Evolutionary conservation across 2,797 vertebrate genomes (phyloP).

Genomic region (Scolopax rusticola): DNA sequence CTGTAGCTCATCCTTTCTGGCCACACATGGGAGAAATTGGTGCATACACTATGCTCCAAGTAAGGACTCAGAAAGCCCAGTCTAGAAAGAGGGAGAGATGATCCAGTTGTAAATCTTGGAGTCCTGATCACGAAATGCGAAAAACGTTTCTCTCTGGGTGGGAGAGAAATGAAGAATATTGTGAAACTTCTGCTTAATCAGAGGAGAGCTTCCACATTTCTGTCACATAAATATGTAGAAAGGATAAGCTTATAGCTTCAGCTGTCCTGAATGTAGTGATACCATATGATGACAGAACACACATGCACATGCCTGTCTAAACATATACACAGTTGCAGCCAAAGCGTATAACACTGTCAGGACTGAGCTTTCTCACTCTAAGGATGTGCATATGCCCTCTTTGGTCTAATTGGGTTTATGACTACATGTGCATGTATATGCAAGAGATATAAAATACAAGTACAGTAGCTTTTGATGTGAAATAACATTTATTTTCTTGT

Average conservation of each 20-base stretch:
- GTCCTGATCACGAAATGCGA: neutral
- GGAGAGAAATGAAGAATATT: slow-evolving; percentile 17
- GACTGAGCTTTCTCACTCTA: slow-evolving; percentile 11
- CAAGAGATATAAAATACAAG: slow-evolving; percentile 6
- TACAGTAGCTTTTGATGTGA: neutral
- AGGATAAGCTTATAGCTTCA: slow-evolving; percentile 40
- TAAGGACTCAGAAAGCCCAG: neutral
- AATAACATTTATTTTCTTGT: slow-evolving; percentile 43
- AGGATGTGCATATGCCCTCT: slow-evolving; percentile 26
- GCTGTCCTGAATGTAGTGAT: slow-evolving; percentile 22
- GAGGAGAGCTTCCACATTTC: slow-evolving; percentile 38
- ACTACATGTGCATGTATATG: neutral
- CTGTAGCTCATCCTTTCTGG: neutral
- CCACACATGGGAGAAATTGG: neutral
- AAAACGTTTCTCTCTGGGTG: neutral
- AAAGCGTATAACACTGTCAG: slow-evolving; percentile 42
- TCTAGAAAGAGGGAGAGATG: neutral
- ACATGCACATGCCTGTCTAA: slow-evolving; percentile 35
- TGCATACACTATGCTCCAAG: neutral
- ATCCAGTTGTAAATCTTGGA: neutral
- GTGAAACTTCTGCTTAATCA: slow-evolving; percentile 40
- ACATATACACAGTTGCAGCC: slow-evolving; percentile 34
- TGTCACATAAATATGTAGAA: slow-evolving; percentile 49
- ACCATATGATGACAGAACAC: slow-evolving; percentile 53
- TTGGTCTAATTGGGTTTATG: slow-evolving; percentile 32